Base-by-base conservation (phyloP, 2,888 invertebrate genomes). In the Tetragnatha montana region DNA sequence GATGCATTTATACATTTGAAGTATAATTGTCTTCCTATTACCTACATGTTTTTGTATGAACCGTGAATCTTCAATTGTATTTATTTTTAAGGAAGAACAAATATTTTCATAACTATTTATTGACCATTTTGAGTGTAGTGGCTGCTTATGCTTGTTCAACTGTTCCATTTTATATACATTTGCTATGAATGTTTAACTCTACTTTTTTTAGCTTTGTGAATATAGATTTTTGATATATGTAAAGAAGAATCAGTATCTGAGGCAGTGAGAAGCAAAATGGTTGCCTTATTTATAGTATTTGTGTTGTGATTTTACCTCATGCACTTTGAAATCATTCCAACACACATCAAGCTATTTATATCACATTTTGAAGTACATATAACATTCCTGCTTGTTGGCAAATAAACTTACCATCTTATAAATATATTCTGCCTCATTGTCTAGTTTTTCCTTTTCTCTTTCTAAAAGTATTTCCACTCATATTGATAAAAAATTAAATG, bases 91-190 rank as follows among this genome's bases (percentile, higher is more conserved):
- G 68, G 69, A 83, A 73, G 89, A 89, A 89, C 89, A 89, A 89
- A 89, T 89, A 89, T 89, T 89, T 89, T 89, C 85, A 89, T 89
- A 89, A 69, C 85, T 89, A 89, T 89, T 89, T 89, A 89, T 89
- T 89, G 85, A 81, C 81, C 89, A 89, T 89, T 81, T 81, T 21
- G 73, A 21, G 50, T 74, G 51, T 22, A 81, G 51, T 82, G 82
- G 35, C 74, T 74, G 82, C 82, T 78, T 35, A 83, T n/a, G 22
- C 51, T 70, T 84, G 60, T 74, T 82, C 21, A 22, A 82, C 50
- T 71, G 73, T 22, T 35, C 69, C 17, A 74, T 60, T 82, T 82
- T 74, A 74, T 35, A 35, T 82, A 74, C 60, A 60, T 71, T 51
- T 82, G 60, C 60, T 60, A 19, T 82, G 51, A 19, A 82, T 81